Conservation (phyloP, 2,113 vertebrate species). For the Saimiri boliviensis region DNA sequence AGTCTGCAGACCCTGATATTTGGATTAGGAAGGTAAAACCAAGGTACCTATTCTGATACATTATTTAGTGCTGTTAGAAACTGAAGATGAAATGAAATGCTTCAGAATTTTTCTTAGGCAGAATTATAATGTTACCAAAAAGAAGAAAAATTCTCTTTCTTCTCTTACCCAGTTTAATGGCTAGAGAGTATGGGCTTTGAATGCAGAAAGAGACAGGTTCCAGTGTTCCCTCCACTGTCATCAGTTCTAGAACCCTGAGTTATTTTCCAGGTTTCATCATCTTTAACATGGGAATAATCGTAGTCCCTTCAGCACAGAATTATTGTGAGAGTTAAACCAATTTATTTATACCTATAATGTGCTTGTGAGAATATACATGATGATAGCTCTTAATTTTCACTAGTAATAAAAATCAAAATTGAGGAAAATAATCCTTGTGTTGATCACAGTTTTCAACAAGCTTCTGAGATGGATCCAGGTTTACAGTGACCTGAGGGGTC, state of each 20-base stretch:
- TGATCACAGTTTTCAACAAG: background rate
- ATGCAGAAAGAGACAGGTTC: background rate
- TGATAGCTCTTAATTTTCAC: conserved; percentile 43
- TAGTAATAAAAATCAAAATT: background rate
- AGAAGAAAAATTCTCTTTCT: background rate
- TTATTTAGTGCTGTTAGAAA: background rate
- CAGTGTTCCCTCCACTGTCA: background rate
- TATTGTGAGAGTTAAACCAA: background rate
- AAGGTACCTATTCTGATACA: background rate
- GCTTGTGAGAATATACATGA: background rate
- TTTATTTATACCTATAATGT: background rate
- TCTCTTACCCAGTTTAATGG: background rate
- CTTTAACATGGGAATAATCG: background rate
- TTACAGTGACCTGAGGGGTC: background rate
- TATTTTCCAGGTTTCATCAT: conserved; percentile 17
- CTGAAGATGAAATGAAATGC: background rate
- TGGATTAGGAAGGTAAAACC: background rate
- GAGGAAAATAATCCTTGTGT: background rate
- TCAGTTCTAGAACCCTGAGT: background rate
- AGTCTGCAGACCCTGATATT: background rate
- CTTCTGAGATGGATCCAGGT: background rate
- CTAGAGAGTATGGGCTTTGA: background rate
- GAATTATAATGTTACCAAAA: background rate
- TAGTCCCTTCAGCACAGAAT: background rate
- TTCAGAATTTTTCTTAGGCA: background rate